Base-by-base conservation (phyloP, 2,113 vertebrate genomes). In the Podarcis muralis region DNA sequence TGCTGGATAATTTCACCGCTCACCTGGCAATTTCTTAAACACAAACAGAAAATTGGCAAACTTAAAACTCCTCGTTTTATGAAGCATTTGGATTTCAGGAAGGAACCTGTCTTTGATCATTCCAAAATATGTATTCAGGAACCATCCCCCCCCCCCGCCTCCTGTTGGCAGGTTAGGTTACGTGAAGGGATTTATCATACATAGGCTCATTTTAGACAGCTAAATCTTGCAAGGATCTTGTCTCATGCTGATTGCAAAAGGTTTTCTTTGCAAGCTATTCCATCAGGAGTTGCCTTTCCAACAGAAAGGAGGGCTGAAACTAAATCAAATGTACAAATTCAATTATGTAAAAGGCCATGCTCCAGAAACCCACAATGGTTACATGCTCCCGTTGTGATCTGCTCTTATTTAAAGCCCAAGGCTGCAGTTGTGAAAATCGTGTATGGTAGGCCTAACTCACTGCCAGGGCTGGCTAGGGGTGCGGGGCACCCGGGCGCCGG, bases 1-100 rank as follows among this genome's bases (percentile, higher is more conserved):
- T 94, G 77, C 65, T 89, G 92, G 94, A 92, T 93, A 93, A 89
- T 57, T 48, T 25, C 9, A 32, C 6, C 27, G 18, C 25, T 43
- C 12, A 48, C 30, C n/a, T 85, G 48, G 53, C 72, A 18, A 37
- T 37, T 59, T 57, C 48, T 27, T n/a, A 76, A 90, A 66, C 89
- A 87, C 79, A 81, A 86, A 89, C 30, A 6, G 69, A 82, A 22
- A 32, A 15, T 62, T 3, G 22, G 20, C 57, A 27, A 88, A 16
- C 68, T 1, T 79, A 22, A 23, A 0, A 74, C 79, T 88, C 37
- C 80, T 22, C n/a, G 37, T 89, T 83, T 89, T 87, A n/a, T 23
- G 66, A 77, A 68, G 71, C 4, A 1, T 0, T 32, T 71, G 75
- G 22, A 53, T 89, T 81, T 75, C 85, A 32, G 30, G 88, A 22